Evolutionary conservation across 2,888 invertebrate species (phyloP), one percentile per base, ranked within the genome.

Genomic region (Acanthosepion pharaonis): DNA sequence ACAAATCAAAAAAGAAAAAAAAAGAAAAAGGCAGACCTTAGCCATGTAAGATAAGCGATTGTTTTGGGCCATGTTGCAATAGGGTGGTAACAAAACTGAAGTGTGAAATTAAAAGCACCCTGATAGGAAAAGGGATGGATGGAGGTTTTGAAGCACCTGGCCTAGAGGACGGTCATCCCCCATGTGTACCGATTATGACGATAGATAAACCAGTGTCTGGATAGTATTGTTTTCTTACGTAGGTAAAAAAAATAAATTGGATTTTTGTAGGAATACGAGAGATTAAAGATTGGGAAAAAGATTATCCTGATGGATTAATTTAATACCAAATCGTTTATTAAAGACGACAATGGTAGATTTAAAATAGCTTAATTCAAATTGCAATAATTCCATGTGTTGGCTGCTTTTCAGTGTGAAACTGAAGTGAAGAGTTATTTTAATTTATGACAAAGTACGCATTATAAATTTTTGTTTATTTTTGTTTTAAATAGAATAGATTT

Each of bases 161-260:
- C 9, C 78, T 11, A 59, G 20, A 59, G 23, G 59, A 59, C 59
- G 59, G 59, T n/a, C 42, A 42, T 42, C 42, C n/a, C 78, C 78
- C 78, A 15, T 78, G 78, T 8, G n/a, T 11, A 78, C 78, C 78
- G 78, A 78, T 78, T n/a, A 33, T 33, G n/a, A 78, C 33, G 78
- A 78, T 78, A 78, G 78, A 78, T 78, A 78, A 78, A 78, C 78
- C 78, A 15, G 78, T 78, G 78, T 78, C n/a, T 78, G 78, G 78
- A n/a, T 78, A 78, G 78, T n/a, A 78, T 78, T 78, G 59, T 59
- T 78, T 78, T 78, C 11, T 8, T 78, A 78, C 18, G 8, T n/a
- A n/a, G n/a, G 15, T 11, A 15, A 78, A 28, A 25, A 28, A n/a
- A 78, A 78, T 23, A 28, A n/a, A 78, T 33, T 78, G n/a, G 78